Conservation (phyloP, 2,888 invertebrate species). For the Fragum sueziense region DNA sequence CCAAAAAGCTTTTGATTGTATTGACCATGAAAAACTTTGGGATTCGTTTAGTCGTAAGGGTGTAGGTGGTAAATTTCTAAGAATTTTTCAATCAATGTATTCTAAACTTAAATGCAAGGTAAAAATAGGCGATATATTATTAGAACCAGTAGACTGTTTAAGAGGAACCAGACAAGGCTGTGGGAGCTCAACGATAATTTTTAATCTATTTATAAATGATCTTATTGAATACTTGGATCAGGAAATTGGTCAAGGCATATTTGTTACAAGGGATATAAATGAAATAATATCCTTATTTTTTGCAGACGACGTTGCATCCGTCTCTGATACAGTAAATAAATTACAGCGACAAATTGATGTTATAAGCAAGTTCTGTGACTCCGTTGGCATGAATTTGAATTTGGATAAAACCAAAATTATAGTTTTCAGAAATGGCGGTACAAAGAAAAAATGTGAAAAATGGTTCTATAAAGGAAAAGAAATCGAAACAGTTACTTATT, state of each 20-base stretch:
- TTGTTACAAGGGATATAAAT: background rate
- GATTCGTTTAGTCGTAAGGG: slow-evolving; percentile 11
- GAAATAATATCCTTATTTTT: slow-evolving; percentile 10
- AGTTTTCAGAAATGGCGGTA: slow-evolving; percentile 30
- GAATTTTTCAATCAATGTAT: slow-evolving; percentile 15
- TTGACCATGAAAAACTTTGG: slow-evolving; percentile 9
- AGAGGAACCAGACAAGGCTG: slow-evolving; percentile 18
- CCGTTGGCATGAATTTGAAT: slow-evolving; percentile 7
- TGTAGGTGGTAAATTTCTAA: slow-evolving; percentile 6
- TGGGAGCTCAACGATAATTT: slow-evolving; percentile 12
- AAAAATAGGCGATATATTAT: background rate
- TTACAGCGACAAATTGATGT: slow-evolving; percentile 15
- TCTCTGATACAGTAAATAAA: slow-evolving; percentile 12
- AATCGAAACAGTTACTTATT: background rate
- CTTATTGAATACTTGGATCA: background rate
- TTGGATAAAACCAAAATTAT: slow-evolving; percentile 30
- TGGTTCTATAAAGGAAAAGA: background rate
- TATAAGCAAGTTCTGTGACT: slow-evolving; percentile 8
- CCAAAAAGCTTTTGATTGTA: slow-evolving; percentile 8
- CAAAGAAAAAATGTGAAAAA: background rate
- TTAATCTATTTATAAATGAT: slow-evolving; percentile 24
- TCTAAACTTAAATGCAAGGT: background rate
- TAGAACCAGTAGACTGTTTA: background rate
- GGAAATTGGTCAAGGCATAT: slow-evolving; percentile 1
- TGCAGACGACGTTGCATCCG: slow-evolving; percentile 24